Evolutionary conservation across 2,113 vertebrate genomes (phyloP), one percentile per base, ranked within the genome.

Genomic region (Rhineura floridana): DNA sequence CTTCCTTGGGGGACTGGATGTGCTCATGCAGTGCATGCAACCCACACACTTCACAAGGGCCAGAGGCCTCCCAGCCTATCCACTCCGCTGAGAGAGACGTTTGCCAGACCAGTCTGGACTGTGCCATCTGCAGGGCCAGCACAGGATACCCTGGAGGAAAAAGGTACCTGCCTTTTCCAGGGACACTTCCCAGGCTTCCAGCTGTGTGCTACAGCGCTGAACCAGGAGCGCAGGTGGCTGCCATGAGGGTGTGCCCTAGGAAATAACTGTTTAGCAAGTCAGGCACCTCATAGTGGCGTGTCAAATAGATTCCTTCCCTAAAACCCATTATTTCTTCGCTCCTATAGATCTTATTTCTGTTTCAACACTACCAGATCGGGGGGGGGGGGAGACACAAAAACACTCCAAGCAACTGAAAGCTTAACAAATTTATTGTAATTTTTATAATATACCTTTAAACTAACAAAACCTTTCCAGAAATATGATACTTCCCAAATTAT

Each of bases 381-480:
- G 59, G 12, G n/a, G 55, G 48, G 55, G 55, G 50, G 6, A 12
- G 42, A 4, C 21, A 55, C 36, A 84, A 83, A 83, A 23, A 21
- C 7, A 69, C 3, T 65, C 46, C 39, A 19, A 42, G 30, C 62
- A 81, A 59, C 55, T 59, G 55, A 21, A 59, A 59, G 55, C 55
- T 19, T 59, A 59, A n/a, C n/a, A n/a, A n/a, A 59, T 21, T 59
- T 59, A 59, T 21, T 59, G 6, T 59, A 59, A 19, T 59, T 4
- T 59, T 59, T 10, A 11, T 50, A 21, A 3, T 59, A 59, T 59
- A 59, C 55, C 55, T 59, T 4, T 59, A 17, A 17, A 19, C 15
- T 3, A 9, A 2, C 67, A 88, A 93, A 89, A 80, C 63, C 85
- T 90, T 93, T 90, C 84, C 81, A 88, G 59, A 59, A 88, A 77